A percentile compares a stretch with the other conserved stretches of the same genome.
These are phyloP conservation scores for Chaunax sp. DNA, from an alignment of 2,797 vertebrate genomes.

Conservation along the genomic window DNA sequence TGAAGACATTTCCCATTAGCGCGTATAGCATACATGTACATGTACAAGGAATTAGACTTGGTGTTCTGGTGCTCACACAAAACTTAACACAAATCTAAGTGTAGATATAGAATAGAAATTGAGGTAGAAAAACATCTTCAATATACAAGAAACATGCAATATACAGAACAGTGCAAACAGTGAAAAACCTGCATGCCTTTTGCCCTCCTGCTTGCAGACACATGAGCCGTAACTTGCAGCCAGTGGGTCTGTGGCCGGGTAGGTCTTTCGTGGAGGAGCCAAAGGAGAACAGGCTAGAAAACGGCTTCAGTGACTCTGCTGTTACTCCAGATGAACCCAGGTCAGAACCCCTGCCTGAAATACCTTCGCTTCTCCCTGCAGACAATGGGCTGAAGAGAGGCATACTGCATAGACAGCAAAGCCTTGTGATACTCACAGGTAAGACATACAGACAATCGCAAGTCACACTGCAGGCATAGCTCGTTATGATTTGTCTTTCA, in stretches of 20 bases:
- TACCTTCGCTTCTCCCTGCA: constrained; percentile 59
- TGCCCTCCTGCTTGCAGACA: constrained; percentile 61
- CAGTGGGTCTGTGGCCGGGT: constrained; percentile 66
- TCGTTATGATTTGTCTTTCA: constrained; percentile 18
- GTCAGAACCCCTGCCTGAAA: constrained; percentile 78
- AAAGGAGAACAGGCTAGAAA: constrained; percentile 68
- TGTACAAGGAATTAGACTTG: no score
- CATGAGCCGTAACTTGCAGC: constrained; percentile 49
- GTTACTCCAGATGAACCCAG: constrained; percentile 77
- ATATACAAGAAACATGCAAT: no score
- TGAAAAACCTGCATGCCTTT: no score
- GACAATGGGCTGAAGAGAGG: constrained; percentile 64
- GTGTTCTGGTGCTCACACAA: no score
- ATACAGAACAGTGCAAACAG: no score
- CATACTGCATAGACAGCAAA: constrained; percentile 73
- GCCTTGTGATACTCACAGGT: constrained; percentile 83
- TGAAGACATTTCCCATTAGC: no score
- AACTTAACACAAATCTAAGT: no score
- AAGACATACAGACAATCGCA: background rate
- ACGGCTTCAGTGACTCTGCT: constrained; percentile 53
- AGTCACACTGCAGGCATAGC: background rate
- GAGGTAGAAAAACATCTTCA: no score
- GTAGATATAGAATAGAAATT: no score
- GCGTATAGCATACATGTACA: no score
- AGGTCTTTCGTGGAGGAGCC: constrained; percentile 48